These are phyloP conservation scores for Coboldia fuscipes DNA, from an alignment of 1,140 invertebrate genomes.

Conservation along the genomic window DNA sequence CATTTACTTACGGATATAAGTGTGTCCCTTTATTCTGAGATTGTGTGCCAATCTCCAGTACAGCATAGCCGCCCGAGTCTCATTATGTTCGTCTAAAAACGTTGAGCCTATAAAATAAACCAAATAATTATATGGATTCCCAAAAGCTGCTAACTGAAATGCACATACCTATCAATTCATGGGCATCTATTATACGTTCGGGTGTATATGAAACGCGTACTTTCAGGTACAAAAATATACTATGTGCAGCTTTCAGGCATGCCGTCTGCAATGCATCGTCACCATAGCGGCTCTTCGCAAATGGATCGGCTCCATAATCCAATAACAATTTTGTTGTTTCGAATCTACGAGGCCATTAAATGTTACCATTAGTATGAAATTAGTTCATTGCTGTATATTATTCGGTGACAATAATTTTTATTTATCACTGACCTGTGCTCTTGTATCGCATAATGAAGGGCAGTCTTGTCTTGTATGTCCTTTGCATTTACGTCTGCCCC, in stretches of 20 bases:
- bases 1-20: conserved; percentile 9
- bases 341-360: conserved; percentile 23
- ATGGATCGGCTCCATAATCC: conserved; percentile 56
- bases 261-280: conserved; percentile 83
- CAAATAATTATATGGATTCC: too few relatives aligned
- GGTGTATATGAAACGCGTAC: conserved; percentile 34
- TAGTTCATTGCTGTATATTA: neutral
- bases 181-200: conserved; percentile 54
- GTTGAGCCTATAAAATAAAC: conserved; percentile 27
- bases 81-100: conserved; percentile 63
- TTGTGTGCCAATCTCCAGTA: conserved; percentile 44
- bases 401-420: too few relatives aligned
- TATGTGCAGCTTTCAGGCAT: conserved; percentile 65
- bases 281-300: conserved; percentile 52
- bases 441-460: conserved; percentile 83
- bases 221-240: conserved; percentile 59
- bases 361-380: neutral
- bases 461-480: conserved; percentile 80
- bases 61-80: conserved; percentile 34
- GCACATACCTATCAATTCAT: conserved; percentile 49
- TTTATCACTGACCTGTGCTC: conserved; percentile 36
- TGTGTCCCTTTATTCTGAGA: conserved; percentile 24
- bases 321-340: conserved; percentile 69
- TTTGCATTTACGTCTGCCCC: conserved; percentile 66
- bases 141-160: neutral